phyloP scores from a whole-genome alignment of 2,797 vertebrate genomes.

The Rhadinocentrus ornatus region DNA sequence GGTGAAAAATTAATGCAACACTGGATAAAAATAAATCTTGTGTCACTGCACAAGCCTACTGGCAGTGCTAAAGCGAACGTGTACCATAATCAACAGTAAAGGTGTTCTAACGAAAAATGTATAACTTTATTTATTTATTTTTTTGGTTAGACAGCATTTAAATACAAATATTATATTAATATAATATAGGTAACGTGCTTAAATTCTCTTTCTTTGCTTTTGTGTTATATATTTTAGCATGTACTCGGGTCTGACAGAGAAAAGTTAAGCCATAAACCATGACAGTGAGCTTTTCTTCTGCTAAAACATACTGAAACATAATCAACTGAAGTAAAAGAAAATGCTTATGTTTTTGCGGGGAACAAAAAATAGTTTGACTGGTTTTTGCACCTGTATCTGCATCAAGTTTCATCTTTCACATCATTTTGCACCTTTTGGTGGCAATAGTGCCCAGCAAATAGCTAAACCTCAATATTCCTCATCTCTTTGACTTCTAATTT shows the following conservation, averaged over 20 bases:
- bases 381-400: not conserved
- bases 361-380: not conserved
- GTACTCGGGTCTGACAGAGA: not conserved
- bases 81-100: too few species aligned
- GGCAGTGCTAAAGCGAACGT: too few species aligned
- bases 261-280: not conserved
- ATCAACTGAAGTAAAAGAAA: not conserved
- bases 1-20: too few species aligned
- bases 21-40: too few species aligned
- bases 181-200: too few species aligned
- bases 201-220: not conserved
- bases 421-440: constrained; percentile 4
- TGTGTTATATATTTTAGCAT: not conserved
- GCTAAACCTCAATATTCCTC: constrained; percentile 4
- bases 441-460: not conserved
- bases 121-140: too few species aligned
- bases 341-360: not conserved
- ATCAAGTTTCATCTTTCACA: not conserved
- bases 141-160: too few species aligned
- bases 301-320: not conserved
- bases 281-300: not conserved
- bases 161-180: too few species aligned
- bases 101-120: too few species aligned
- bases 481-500: constrained; percentile 8
- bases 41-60: too few species aligned